phyloP scores from a whole-genome alignment of 2,797 vertebrate species.

The Eutrigla gurnardus region DNA sequence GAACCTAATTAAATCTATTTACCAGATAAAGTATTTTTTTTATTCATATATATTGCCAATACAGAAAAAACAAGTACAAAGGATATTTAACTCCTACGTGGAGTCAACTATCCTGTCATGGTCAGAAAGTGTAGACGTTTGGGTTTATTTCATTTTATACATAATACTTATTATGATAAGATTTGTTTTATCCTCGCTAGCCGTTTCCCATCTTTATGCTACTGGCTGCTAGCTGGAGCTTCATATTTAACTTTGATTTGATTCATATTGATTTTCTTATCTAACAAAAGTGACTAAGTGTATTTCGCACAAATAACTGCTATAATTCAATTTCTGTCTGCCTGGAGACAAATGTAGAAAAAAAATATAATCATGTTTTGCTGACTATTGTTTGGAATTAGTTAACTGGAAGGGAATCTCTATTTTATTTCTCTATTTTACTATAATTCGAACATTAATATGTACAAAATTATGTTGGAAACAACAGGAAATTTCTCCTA shows the following conservation, averaged over 20 bases:
- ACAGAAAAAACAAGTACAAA: slow-evolving; percentile 44
- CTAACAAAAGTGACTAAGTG: background rate
- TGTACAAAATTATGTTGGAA: slow-evolving; percentile 1
- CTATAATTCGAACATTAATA: slow-evolving; percentile 3
- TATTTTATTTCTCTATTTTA: background rate
- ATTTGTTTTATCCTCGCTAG: background rate
- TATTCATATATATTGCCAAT: slow-evolving; percentile 60
- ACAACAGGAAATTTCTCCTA: background rate
- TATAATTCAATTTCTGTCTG: slow-evolving; percentile 1
- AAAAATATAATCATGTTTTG: background rate
- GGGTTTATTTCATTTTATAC: slow-evolving; percentile 22
- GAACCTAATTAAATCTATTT: slow-evolving; percentile 53
- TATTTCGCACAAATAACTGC: slow-evolving; percentile 1
- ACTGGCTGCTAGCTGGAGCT: background rate
- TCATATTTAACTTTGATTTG: background rate
- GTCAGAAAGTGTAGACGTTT: slow-evolving; percentile 15
- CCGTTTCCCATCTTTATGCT: slow-evolving; percentile 5
- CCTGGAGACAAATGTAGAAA: background rate
- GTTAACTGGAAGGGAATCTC: background rate
- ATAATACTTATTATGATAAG: too few species aligned
- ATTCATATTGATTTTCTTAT: background rate
- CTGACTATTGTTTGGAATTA: background rate
- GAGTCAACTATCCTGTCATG: slow-evolving; percentile 10
- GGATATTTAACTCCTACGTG: slow-evolving; percentile 36
- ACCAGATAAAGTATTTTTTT: slow-evolving; percentile 68